Base-by-base conservation (phyloP, 2,113 vertebrate species). In the Nycticryphes semicollaris region DNA sequence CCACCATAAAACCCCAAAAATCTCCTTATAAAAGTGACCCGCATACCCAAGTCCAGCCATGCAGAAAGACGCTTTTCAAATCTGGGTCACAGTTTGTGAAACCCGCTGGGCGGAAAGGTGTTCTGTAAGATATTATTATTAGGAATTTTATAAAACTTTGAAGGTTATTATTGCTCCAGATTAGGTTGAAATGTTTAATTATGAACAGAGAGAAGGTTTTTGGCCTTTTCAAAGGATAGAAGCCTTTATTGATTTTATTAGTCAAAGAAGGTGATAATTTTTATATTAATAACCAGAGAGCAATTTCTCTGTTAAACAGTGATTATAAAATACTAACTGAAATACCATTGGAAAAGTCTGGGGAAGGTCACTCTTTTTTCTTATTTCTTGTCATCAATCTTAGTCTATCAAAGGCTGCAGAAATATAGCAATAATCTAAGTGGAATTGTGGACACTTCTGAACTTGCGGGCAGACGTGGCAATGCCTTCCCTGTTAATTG, bases 111-210 rank as follows among this genome's bases (percentile, higher is more conserved):
- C 9, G 0, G 53, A 97, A 95, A 95, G 89, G 92, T 95, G 92
- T 72, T 94, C 87, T 39, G 25, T 18, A 62, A 95, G 93, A 95
- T 96, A 95, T 90, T 70, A 95, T 95, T 94, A 96, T 93, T 79
- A 91, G 67, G 81, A 92, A 79, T 97, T 97, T 96, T 94, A 86
- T 70, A 96, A 97, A 97, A 83, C 95, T 97, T 90, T 94, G 94
- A 97, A 97, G 72, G 89, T 97, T 92, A 94, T 96, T 92, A 94
- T 94, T 84, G 81, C 56, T 54, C 45, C 77, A 76, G 91, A 97
- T 97, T 96, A 96, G 94, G 95, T 84, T 97, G 91, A 97, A 95
- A 95, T 97, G 72, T 97, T 97, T 98, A 98, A 98, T 98, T 98
- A 98, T 75, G 97, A 66, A 41, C 91, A 93, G 87, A 96, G 94